Conservation (phyloP, 2,888 invertebrate species). For the Drosophila cognata region DNA sequence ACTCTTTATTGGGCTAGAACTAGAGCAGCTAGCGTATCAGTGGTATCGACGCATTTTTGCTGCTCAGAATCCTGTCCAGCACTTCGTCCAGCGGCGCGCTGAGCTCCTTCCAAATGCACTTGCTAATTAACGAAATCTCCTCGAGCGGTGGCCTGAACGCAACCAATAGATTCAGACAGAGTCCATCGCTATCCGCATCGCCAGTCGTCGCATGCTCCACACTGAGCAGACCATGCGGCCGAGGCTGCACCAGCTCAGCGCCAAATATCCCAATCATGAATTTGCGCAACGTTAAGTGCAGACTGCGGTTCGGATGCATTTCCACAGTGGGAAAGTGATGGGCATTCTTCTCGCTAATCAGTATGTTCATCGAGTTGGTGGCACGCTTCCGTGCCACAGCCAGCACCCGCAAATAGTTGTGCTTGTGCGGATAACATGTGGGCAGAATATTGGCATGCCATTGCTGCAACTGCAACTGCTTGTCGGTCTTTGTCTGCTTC, state of each 20-base stretch:
- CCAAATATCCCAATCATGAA: conserved; percentile 97
- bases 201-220: conserved; percentile 89
- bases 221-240: conserved; percentile 91
- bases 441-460: conserved; percentile 92
- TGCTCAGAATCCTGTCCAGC: conserved; percentile 88
- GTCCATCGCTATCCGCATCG: conserved; percentile 88
- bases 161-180: conserved; percentile 92
- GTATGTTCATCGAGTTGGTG: conserved; percentile 93
- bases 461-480: conserved; percentile 60
- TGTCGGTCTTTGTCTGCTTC: conserved; percentile 44
- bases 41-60: conserved; percentile 91
- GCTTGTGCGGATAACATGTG: conserved; percentile 88
- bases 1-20: conserved; percentile 13
- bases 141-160: conserved; percentile 94
- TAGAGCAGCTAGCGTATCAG: conserved; percentile 87
- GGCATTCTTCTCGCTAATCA: conserved; percentile 93
- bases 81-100: conserved; percentile 88
- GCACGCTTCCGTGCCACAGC: conserved; percentile 92
- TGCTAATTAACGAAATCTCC: conserved; percentile 93
- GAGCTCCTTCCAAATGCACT: conserved; percentile 95
- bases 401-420: conserved; percentile 91
- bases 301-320: conserved; percentile 91
- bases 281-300: conserved; percentile 93
- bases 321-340: conserved; percentile 95
- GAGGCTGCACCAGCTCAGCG: conserved; percentile 92